Conservation (phyloP, 2,888 invertebrate genomes). For the Patella ulyssiponensis region DNA sequence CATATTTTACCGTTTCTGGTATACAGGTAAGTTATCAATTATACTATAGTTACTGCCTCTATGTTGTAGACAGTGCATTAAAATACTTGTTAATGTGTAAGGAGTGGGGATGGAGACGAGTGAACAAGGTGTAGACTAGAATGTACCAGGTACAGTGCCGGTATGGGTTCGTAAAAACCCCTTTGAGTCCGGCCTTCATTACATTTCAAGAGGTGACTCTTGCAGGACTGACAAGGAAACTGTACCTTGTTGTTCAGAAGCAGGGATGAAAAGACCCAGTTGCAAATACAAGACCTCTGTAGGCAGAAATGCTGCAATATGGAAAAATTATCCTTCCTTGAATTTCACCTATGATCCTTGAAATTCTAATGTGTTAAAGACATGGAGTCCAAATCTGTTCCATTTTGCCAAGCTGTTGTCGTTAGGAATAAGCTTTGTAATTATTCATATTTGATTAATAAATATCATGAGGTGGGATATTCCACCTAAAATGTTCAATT, state of each 20-base stretch:
- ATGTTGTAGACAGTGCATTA: no score
- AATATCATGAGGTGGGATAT: neutral
- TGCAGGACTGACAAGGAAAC: neutral
- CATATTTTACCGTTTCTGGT: constrained; percentile 98
- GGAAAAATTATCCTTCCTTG: no score
- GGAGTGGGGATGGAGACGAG: neutral
- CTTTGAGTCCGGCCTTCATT: neutral
- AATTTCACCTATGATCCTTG: no score
- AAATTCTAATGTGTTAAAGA: no score
- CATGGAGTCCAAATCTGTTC: no score
- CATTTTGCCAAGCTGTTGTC: no score
- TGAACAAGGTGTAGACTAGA: neutral
- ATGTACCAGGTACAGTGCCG: neutral
- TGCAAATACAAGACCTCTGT: no score
- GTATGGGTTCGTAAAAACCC: neutral
- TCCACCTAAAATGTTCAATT: neutral
- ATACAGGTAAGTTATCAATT: constrained; percentile 82
- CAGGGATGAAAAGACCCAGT: no score
- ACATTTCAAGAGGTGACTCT: neutral
- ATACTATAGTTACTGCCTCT: no score
- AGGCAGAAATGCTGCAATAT: no score
- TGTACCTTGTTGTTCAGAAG: no score
- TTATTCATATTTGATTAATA: neutral
- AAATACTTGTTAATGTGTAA: neutral
- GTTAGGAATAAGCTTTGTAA: neutral